Base-by-base conservation (phyloP, 2,888 invertebrate genomes). In the Artemia sp. region DNA sequence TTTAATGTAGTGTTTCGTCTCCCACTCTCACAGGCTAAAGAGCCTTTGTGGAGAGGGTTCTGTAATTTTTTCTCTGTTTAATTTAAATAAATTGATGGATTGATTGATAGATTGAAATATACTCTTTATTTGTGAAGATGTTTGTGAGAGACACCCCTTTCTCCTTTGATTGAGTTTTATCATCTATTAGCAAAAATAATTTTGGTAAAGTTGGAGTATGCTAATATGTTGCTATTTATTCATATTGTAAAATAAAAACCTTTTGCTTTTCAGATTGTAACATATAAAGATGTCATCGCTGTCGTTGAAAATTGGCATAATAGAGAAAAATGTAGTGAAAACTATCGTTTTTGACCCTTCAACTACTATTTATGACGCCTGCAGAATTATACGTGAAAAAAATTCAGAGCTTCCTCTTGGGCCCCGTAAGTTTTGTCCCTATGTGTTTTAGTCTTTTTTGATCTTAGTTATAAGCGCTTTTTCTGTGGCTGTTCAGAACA, bases 291-390 rank as follows among this genome's bases (percentile, higher is more conserved):
- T 86, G 86, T 85, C 86, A 74, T 83, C 84, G 68, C 80, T 92
- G 73, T 90, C 91, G 72, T 83, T 92, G 74, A 88, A 89, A 80
- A 90, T 92, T 80, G 87, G 88, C 76, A 86, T 92, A 78, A 88
- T 90, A 77, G 85, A 86, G 76, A 88, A 88, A 75, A 88, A 89
- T 79, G 90, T 92, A 77, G 92, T 92, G 78, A 97, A 97, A 84
- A 95, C 93, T 75, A 94, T 98, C 83, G 94, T 96, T 81, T 97
- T 97, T 81, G 93, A 95, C 80, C 92, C 95, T 58, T 87, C 90
- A 77, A 94, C 90, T 73, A 87, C 92, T 72, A 90, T 96, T 70
- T 94, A 90, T 82, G 96, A 97, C 81, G 94, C 95, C 68, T 96
- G 96, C 81, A 85, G 88, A 77, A 86, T 93, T 78, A 95, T 97